A percentile compares a stretch with the other conserved stretches of the same genome.
Conservation (phyloP, 2,113 vertebrate genomes). For the Grammomys surdaster region DNA sequence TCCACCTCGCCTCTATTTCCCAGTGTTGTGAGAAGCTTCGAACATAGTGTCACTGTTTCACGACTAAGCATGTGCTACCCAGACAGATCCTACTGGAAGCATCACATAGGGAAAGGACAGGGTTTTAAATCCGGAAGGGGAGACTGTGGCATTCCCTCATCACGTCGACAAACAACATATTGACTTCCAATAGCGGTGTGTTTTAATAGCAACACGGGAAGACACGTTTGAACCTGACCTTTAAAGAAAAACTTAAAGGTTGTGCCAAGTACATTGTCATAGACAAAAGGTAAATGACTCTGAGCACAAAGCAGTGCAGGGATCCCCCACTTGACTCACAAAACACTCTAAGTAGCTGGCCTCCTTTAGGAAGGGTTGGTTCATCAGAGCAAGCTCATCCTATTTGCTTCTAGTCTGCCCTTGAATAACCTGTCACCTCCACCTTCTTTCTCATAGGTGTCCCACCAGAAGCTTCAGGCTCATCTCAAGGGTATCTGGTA, state of each 20-base stretch:
- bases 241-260: background rate
- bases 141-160: background rate
- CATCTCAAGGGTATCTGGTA: constrained; percentile 89
- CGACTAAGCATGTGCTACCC: background rate
- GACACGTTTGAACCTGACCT: background rate
- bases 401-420: background rate
- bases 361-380: background rate
- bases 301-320: background rate
- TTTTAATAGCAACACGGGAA: background rate
- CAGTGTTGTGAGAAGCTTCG: background rate
- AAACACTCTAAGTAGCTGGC: background rate
- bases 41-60: background rate
- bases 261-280: background rate
- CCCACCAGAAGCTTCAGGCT: background rate
- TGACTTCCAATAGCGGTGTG: background rate
- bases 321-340: background rate
- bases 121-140: background rate
- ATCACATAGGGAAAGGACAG: background rate
- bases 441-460: background rate
- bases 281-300: background rate
- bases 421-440: background rate
- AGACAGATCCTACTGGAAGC: background rate
- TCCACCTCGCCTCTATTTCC: background rate
- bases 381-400: too few species aligned
- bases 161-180: background rate